Evolutionary conservation across 2,113 vertebrate species (phyloP).

Genomic region (Probosciger aterrimus): DNA sequence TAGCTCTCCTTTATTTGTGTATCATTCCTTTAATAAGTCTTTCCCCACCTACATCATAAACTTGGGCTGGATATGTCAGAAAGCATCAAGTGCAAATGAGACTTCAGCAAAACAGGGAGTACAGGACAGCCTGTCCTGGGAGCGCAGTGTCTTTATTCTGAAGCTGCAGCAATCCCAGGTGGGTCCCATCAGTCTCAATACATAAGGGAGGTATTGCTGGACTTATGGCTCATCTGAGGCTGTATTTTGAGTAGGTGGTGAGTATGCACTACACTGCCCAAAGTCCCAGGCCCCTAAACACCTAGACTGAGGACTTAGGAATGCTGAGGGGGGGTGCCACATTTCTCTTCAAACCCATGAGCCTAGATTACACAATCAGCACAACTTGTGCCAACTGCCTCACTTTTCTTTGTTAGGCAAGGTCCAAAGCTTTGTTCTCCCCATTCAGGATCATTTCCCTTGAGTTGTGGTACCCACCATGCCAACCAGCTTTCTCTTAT

Average conservation of each 20-base stretch:
- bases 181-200: not conserved
- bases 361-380: not conserved
- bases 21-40: not conserved
- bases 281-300: not conserved
- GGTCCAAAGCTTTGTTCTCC: not conserved
- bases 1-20: not conserved
- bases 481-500: not conserved
- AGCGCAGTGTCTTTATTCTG: not conserved
- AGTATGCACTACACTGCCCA: not conserved
- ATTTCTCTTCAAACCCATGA: not conserved
- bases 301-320: not conserved
- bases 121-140: not conserved
- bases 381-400: not conserved
- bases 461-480: not conserved
- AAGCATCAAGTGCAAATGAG: not conserved
- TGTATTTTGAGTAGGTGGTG: not conserved
- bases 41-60: not conserved
- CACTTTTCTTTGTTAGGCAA: not conserved
- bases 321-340: accelerated
- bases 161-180: not conserved
- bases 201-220: not conserved
- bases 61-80: not conserved
- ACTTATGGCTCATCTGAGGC: not conserved
- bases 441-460: not conserved
- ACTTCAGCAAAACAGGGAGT: not conserved